Evolutionary conservation across 1,140 invertebrate genomes (phyloP), one percentile per base, ranked within the genome.

Genomic region (Drosophila pseudoobscura): DNA sequence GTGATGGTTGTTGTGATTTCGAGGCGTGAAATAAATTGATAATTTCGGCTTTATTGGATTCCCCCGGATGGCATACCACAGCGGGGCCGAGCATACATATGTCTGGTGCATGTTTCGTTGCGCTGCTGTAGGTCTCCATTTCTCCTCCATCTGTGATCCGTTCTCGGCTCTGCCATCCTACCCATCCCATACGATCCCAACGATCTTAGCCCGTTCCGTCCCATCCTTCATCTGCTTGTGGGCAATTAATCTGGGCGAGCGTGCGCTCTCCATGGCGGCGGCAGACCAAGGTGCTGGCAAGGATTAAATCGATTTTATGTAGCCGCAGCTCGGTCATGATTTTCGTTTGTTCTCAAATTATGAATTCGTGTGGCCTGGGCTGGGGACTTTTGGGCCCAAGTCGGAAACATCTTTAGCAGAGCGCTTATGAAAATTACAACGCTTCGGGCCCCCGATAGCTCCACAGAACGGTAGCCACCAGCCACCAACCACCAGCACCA

Each of bases 11-110:
- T 70, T 89, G 68, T 89, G 84, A 89, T 79, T 79, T 80, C 43
- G 62, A 89, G 84, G 84, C 84, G 84, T 89, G 85, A 89, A 89
- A 89, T 89, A 89, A 89, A 89, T 89, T 85, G 84, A 89, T 89
- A 89, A 89, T 89, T 89, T 89, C 55, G 84, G 58, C 85, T 75
- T 89, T 89, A 89, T 89, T 89, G 84, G 84, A 89, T 89, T 89
- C 74, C 52, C 45, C 54, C 31, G 41, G 9, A 59, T 44, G 49
- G 54, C 80, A 84, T 83, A 64, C 79, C 43, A 61, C 26, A 45
- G 11, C 8, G 31, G 7, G 8, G 3, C 3, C 31, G 31, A 35
- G 62, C 54, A 51, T 41, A 43, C 54, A 49, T 60, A 24, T 54
- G 45, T 53, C 24, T 63, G 57, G 45, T 47, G 41, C 50, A 55